These are phyloP conservation scores for Empidonax traillii DNA, from an alignment of 2,113 vertebrate genomes.

Conservation along the genomic window DNA sequence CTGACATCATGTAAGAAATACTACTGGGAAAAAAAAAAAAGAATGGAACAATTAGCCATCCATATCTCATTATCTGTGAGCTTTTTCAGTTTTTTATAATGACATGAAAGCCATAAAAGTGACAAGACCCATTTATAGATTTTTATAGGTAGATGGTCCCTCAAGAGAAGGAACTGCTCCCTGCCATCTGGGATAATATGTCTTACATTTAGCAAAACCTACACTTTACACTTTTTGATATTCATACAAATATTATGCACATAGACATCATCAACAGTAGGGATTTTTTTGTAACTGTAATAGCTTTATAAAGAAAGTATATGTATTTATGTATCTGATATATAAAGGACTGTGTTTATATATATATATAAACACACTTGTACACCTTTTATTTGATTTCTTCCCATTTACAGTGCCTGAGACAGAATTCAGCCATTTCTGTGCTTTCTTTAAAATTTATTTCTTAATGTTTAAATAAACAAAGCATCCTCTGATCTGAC, in stretches of 20 bases:
- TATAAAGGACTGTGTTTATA: not conserved
- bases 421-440: not conserved
- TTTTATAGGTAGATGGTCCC: not conserved
- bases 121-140: not conserved
- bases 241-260: not conserved
- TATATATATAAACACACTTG: not conserved
- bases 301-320: not conserved
- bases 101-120: conserved; percentile 24
- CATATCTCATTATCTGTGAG: not conserved
- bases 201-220: not conserved
- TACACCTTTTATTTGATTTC: not conserved
- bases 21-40: not conserved
- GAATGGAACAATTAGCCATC: conserved; percentile 9
- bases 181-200: not conserved
- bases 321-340: not conserved
- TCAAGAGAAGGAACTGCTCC: not conserved
- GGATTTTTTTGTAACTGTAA: not conserved
- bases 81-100: conserved; percentile 4
- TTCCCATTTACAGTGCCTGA: not conserved
- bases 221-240: not conserved
- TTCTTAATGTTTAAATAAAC: not conserved
- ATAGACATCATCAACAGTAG: not conserved
- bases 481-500: not conserved
- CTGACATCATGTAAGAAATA: conserved; percentile 26
- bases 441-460: not conserved